phyloP scores from a whole-genome alignment of 2,888 invertebrate species.

The Eilema depressum region DNA sequence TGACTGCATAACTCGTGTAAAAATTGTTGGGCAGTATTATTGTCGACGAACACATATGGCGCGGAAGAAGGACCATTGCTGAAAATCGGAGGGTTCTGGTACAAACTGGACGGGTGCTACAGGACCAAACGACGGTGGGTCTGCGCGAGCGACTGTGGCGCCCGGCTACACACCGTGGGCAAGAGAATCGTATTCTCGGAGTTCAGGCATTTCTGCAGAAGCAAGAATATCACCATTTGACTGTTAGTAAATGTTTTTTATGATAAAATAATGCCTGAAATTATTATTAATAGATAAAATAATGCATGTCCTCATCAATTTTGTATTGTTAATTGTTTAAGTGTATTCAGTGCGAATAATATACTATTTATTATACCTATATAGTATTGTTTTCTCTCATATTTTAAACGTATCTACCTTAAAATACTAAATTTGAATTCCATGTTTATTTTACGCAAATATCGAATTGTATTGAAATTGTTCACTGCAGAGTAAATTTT shows the following conservation, averaged over 20 bases:
- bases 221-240: conserved; percentile 66
- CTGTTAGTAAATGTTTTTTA: conserved; percentile 21
- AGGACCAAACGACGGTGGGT: conserved; percentile 75
- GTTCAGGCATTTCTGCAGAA: conserved; percentile 69
- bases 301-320: not conserved
- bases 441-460: not conserved
- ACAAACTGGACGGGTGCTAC: conserved; percentile 74
- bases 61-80: conserved; percentile 57
- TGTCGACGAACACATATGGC: conserved; percentile 40
- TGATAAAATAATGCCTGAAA: not conserved
- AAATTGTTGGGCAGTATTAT: conserved; percentile 48
- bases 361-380: not conserved
- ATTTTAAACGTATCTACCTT: not conserved
- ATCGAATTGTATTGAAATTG: not conserved
- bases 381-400: not conserved
- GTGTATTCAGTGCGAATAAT: not conserved
- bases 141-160: conserved; percentile 79
- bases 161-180: conserved; percentile 77
- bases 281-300: not conserved
- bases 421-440: no score
- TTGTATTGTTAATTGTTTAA: not conserved
- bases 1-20: conserved; percentile 38
- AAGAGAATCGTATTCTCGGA: conserved; percentile 78
- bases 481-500: not conserved
- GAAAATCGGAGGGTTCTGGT: conserved; percentile 77